Percentiles rank a stretch among this genome's conserved stretches.
These are phyloP conservation scores for Orthonevra nobilis DNA, from an alignment of 2,888 invertebrate species.

Conservation along the genomic window DNA sequence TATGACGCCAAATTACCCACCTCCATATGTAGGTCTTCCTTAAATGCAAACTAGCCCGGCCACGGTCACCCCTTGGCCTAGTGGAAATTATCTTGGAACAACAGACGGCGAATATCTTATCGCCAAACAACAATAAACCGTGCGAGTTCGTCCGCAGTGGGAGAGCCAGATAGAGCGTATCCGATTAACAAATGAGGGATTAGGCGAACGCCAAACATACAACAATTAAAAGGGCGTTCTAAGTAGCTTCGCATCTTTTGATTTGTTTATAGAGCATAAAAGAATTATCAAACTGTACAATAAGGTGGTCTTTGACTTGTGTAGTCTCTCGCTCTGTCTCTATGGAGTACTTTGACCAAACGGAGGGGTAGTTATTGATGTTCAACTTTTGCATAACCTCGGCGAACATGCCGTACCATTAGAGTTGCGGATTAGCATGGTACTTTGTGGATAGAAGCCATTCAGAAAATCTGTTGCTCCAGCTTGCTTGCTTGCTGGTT, in stretches of 20 bases:
- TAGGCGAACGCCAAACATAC: conserved; percentile 54
- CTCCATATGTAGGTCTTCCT: conserved; percentile 26
- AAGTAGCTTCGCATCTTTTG: conserved; percentile 73
- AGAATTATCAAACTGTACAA: conserved; percentile 73
- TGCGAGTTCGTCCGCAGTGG: background rate
- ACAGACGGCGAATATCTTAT: conserved; percentile 37
- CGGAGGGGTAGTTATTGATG: conserved; percentile 35
- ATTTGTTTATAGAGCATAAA: conserved; percentile 79
- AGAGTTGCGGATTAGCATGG: conserved; percentile 77
- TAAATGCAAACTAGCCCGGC: too few relatives aligned
- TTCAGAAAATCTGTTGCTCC: conserved; percentile 80
- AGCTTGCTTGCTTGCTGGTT: too few relatives aligned
- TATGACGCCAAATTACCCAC: conserved; percentile 75
- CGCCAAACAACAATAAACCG: conserved; percentile 24
- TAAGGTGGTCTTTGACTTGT: conserved; percentile 45
- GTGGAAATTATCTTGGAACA: conserved; percentile 48
- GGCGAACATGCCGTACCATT: conserved; percentile 77
- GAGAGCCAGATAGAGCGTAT: conserved; percentile 34
- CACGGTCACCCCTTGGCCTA: conserved; percentile 25
- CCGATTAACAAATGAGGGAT: conserved; percentile 69
- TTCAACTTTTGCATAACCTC: conserved; percentile 73
- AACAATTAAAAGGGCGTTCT: conserved; percentile 64
- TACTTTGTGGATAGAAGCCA: conserved; percentile 76
- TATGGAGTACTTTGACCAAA: conserved; percentile 9
- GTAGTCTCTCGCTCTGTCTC: background rate